A percentile compares a stretch with the other conserved stretches of the same genome.
Evolutionary conservation across 2,888 invertebrate genomes (phyloP).

Genomic region (Phania funesta): DNA sequence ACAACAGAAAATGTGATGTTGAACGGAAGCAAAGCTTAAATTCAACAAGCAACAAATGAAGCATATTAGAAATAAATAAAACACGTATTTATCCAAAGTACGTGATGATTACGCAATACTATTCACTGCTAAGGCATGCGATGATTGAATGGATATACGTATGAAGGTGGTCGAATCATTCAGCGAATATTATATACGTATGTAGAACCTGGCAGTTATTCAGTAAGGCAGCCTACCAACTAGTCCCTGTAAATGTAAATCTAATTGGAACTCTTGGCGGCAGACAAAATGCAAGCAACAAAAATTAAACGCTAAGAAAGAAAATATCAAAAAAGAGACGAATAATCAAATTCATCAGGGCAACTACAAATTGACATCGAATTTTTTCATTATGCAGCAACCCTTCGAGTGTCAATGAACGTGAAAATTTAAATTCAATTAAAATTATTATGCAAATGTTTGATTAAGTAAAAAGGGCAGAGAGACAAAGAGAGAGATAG

Average conservation of each 20-base stretch:
- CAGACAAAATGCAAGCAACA: background rate
- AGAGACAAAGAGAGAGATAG: background rate
- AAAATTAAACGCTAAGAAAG: background rate
- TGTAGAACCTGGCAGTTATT: background rate
- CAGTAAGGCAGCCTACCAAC: background rate
- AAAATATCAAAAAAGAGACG: background rate
- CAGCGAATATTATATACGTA: background rate
- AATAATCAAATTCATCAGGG: conserved; percentile 8
- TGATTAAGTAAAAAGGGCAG: conserved; percentile 18
- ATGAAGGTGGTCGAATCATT: background rate
- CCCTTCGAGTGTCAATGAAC: conserved; percentile 53
- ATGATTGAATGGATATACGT: background rate
- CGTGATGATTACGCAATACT: conserved; percentile 13
- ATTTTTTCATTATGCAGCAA: conserved; percentile 23
- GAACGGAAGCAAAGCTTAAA: background rate
- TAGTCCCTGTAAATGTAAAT: background rate
- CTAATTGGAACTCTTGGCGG: background rate
- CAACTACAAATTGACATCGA: background rate
- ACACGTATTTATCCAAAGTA: conserved; percentile 6
- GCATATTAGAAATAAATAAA: conserved; percentile 6
- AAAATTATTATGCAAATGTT: conserved; percentile 24
- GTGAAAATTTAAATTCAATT: conserved; percentile 54
- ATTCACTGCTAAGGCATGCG: background rate
- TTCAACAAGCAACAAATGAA: background rate
- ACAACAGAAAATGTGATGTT: background rate